Conservation (phyloP, 2,888 invertebrate species). For the Lamellibrachia satsuma region DNA sequence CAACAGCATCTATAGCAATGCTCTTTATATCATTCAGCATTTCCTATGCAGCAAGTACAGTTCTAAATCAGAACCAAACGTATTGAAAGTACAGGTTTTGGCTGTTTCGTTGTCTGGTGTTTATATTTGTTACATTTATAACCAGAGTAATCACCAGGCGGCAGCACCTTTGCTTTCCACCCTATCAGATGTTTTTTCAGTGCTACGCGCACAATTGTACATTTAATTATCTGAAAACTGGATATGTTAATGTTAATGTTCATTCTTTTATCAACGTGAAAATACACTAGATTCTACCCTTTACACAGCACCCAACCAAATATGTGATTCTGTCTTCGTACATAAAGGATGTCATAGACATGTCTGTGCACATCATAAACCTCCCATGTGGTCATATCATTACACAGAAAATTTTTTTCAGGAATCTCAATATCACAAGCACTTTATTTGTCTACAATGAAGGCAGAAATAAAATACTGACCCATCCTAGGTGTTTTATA, state of each 20-base stretch:
- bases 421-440: too few species aligned
- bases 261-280: neutral
- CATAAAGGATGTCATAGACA: too few species aligned
- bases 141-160: neutral
- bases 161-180: neutral
- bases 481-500: neutral
- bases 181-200: neutral
- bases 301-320: too few species aligned
- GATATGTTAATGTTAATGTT: too few species aligned
- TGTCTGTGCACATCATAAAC: too few species aligned
- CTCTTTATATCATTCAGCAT: neutral
- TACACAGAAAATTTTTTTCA: too few species aligned
- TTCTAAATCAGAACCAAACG: neutral
- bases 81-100: neutral
- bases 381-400: too few species aligned
- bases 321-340: too few species aligned
- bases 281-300: neutral
- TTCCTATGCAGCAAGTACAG: neutral
- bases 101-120: neutral
- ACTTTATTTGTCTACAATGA: too few species aligned
- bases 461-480: neutral
- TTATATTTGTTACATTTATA: neutral
- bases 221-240: neutral
- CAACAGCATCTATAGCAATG: neutral
- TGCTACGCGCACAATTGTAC: neutral